phyloP scores from a whole-genome alignment of 2,888 invertebrate genomes.

The Diplolepis rosae region DNA sequence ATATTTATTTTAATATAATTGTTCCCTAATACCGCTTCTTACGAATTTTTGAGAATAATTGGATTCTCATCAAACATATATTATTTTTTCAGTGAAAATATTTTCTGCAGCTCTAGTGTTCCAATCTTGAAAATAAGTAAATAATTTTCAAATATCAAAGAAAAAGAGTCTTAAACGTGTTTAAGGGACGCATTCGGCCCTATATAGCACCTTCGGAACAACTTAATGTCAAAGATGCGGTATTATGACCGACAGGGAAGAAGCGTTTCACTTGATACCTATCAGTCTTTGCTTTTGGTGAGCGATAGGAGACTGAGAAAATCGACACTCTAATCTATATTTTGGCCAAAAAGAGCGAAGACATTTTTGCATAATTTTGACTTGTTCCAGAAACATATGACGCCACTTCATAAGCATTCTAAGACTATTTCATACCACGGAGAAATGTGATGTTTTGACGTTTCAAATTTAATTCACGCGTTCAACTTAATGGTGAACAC shows the following conservation, averaged over 20 bases:
- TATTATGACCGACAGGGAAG: neutral
- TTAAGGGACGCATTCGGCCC: no score
- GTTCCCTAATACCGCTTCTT: no score
- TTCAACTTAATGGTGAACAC: constrained; percentile 43
- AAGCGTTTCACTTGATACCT: neutral
- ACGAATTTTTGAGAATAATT: no score
- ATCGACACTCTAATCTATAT: neutral
- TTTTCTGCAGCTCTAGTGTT: no score
- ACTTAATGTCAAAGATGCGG: neutral
- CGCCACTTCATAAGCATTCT: constrained; percentile 33
- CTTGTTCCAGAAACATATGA: constrained; percentile 3
- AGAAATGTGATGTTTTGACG: constrained; percentile 52
- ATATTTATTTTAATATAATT: no score
- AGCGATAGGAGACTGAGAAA: neutral
- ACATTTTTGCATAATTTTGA: neutral
- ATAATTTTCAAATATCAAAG: no score
- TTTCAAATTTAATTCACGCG: constrained; percentile 49
- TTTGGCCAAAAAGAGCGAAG: neutral
- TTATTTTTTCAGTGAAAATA: no score
- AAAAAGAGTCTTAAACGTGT: no score
- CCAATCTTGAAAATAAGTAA: no score
- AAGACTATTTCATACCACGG: constrained; percentile 48
- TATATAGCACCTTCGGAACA: neutral
- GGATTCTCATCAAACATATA: no score
- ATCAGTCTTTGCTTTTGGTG: neutral